Conservation (phyloP, 2,113 vertebrate species). For the Macrotis lagotis region DNA sequence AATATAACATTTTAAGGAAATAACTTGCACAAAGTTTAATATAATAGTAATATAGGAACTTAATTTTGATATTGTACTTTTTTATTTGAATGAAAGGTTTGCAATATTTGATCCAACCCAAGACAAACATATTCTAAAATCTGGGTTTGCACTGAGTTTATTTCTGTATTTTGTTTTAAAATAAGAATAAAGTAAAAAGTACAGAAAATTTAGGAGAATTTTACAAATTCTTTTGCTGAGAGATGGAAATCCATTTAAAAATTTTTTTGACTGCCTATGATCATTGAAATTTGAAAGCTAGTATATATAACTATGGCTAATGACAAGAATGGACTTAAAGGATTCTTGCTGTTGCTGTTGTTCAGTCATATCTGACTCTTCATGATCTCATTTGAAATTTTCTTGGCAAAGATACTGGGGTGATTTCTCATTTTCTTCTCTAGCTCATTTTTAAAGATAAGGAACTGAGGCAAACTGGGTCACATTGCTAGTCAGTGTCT, state of each 20-base stretch:
- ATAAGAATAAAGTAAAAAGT: not conserved
- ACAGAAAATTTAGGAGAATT: not conserved
- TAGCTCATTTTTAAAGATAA: not conserved
- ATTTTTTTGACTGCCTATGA: not conserved
- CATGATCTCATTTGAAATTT: not conserved
- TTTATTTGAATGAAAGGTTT: not conserved
- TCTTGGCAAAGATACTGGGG: not conserved
- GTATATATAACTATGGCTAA: not conserved
- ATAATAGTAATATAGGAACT: not conserved
- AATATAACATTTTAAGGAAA: not conserved
- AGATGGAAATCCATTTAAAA: not conserved
- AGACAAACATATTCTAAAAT: not conserved
- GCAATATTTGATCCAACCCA: not conserved
- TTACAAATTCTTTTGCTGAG: not conserved
- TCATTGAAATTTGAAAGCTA: not conserved
- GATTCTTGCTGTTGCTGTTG: no score
- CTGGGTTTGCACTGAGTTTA: not conserved
- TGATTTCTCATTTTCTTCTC: not conserved
- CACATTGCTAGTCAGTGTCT: not conserved
- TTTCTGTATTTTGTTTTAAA: not conserved
- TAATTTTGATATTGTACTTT: not conserved
- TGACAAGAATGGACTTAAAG: not conserved
- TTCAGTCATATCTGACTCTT: not conserved
- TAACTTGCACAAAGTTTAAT: not conserved
- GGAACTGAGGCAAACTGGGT: not conserved